Base-by-base conservation (phyloP, 1,140 invertebrate genomes). In the Piezodorus guildinii region DNA sequence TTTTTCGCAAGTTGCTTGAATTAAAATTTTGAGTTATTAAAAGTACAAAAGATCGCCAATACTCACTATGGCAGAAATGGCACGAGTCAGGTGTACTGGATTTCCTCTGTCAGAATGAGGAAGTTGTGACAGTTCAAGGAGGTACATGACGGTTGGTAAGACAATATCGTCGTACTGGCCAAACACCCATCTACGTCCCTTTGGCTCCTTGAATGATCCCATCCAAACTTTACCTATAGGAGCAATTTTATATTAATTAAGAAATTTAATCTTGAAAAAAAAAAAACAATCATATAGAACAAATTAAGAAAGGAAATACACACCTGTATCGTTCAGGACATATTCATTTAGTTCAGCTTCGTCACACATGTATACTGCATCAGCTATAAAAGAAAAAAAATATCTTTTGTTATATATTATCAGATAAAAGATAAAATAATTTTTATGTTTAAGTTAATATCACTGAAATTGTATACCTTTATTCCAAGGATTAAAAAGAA, bases 401-500 rank as follows among this genome's bases (percentile, higher is more conserved):
- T 25, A 16, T 52, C 17, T 15, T 21, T 21, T 30, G 27, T 30
- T 30, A 30, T 4, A 30, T 30, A 30, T 30, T 30, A 30, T 8
- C 8, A 30, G 3, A 4, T 30, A 8, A 30, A 30, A 30, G 8
- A 4, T 3, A 30, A 30, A 30, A 30, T 30, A 30, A n/a, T n/a
- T n/a, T n/a, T n/a, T n/a, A n/a, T n/a, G n/a, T n/a, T n/a, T n/a
- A 1, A 60, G 27, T 44, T 44, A 23, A 39, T 19, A 19, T 34
- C 12, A 25, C 16, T 58, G 4, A 58, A 9, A 58, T n/a, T 23
- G 67, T 72, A 73, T 75, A 90, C 89, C 83, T 79, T 82, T 80
- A 66, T 82, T 78, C 88, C 88, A 91, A 3, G 89, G 87, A 74
- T 91, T 91, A 73, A 90, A 91, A 4, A 91, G 75, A n/a, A 91